Evolutionary conservation across 1,140 invertebrate genomes (phyloP).

Genomic region (Anastrepha ludens): DNA sequence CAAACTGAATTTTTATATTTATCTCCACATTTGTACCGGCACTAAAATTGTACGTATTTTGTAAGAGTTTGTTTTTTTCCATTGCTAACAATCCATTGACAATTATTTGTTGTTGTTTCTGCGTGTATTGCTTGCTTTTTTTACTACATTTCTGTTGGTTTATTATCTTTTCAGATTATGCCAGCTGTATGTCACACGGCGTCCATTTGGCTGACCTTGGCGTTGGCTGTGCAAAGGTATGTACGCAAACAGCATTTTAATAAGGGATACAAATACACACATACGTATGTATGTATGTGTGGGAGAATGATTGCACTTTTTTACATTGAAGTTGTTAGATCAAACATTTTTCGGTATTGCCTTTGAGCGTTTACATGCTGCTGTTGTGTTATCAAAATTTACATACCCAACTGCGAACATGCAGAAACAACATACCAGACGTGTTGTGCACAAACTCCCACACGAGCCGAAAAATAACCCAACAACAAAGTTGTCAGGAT

Average conservation of each 20-base stretch:
- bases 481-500: no score
- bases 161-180: slow-evolving; percentile 77
- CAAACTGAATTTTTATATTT: no score
- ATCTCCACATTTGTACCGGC: neutral
- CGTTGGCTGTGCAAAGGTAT: slow-evolving; percentile 87
- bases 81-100: neutral
- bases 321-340: no score
- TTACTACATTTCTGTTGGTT: slow-evolving; percentile 1
- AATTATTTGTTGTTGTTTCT: neutral
- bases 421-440: no score
- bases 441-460: no score
- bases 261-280: neutral
- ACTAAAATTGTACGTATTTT: neutral
- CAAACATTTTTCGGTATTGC: no score
- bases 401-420: no score
- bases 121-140: neutral
- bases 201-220: slow-evolving; percentile 92
- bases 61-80: neutral
- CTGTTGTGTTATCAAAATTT: no score
- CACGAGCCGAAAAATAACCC: no score
- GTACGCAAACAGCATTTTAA: slow-evolving; percentile 7
- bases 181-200: slow-evolving; percentile 94
- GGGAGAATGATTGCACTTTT: no score
- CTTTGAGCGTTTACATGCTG: no score
- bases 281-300: neutral